phyloP scores from a whole-genome alignment of 2,113 vertebrate species.

The Labeo catla region DNA sequence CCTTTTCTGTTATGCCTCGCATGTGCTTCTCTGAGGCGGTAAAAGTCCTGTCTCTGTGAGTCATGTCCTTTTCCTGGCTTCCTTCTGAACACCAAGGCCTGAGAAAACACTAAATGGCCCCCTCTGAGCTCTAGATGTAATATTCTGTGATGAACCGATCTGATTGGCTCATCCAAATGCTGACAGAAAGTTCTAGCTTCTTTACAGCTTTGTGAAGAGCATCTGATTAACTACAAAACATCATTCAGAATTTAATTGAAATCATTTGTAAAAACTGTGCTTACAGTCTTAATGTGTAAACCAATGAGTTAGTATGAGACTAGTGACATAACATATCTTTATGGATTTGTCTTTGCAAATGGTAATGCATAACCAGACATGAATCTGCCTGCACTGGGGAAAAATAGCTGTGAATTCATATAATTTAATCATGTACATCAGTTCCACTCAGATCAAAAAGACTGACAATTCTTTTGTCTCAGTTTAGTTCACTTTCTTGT shows the following conservation, averaged over 20 bases:
- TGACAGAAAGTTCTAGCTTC: not conserved
- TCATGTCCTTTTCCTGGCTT: not conserved
- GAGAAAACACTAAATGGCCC: constrained; percentile 4
- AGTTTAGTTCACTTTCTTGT: no score
- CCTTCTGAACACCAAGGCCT: not conserved
- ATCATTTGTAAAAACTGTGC: not conserved
- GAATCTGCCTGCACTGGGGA: not conserved
- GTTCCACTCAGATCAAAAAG: not conserved
- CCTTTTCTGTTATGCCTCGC: constrained; percentile 9
- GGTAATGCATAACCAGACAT: not conserved
- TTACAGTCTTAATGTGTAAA: not conserved
- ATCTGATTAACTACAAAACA: not conserved
- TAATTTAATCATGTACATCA: not conserved
- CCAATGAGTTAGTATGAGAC: no score
- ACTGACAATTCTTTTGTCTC: no score
- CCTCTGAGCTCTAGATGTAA: not conserved
- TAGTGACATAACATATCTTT: not conserved
- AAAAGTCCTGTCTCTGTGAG: constrained; percentile 25
- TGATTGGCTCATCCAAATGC: not conserved
- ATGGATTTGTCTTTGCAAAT: not conserved
- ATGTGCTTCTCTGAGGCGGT: constrained; percentile 35
- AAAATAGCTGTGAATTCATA: not conserved
- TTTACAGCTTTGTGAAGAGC: not conserved
- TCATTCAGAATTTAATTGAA: not conserved
- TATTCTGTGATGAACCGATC: not conserved